Conservation (phyloP, 2,888 invertebrate species). For the Drosophila merina region DNA sequence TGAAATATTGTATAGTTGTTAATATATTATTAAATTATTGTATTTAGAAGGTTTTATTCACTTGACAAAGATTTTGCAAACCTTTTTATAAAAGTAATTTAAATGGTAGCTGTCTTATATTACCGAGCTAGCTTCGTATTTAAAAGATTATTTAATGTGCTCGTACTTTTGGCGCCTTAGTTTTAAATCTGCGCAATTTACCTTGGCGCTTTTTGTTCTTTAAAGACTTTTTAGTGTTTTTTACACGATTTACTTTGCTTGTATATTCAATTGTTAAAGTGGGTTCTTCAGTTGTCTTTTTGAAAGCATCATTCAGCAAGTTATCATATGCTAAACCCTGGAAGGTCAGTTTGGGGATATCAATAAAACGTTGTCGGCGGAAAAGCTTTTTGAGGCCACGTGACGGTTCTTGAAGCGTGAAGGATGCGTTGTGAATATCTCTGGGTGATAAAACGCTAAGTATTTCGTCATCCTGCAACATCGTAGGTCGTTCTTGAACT, state of each 20-base stretch:
- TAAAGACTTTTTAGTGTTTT: neutral
- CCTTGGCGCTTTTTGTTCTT: neutral
- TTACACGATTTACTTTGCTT: neutral
- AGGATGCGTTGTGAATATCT: neutral
- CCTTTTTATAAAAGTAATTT: too few relatives aligned
- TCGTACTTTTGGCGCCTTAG: neutral
- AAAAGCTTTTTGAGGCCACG: neutral
- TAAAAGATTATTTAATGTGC: too few relatives aligned
- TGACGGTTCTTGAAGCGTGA: too few relatives aligned
- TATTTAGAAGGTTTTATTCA: too few relatives aligned
- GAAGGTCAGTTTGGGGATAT: conserved; percentile 52
- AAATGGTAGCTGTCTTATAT: too few relatives aligned
- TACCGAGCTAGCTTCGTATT: too few relatives aligned
- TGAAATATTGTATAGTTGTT: too few relatives aligned
- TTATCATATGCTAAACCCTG: conserved; percentile 34
- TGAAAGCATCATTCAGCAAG: conserved; percentile 29
- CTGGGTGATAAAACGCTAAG: neutral
- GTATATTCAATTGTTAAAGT: neutral
- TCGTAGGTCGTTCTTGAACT: neutral
- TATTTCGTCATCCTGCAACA: neutral
- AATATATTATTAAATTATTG: too few relatives aligned
- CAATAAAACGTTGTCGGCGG: conserved; percentile 2
- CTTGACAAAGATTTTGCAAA: too few relatives aligned
- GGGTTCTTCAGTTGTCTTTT: conserved; percentile 9
- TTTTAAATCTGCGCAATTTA: neutral